These are phyloP conservation scores for Trematomus loennbergii DNA, from an alignment of 2,113 vertebrate species.

Conservation along the genomic window DNA sequence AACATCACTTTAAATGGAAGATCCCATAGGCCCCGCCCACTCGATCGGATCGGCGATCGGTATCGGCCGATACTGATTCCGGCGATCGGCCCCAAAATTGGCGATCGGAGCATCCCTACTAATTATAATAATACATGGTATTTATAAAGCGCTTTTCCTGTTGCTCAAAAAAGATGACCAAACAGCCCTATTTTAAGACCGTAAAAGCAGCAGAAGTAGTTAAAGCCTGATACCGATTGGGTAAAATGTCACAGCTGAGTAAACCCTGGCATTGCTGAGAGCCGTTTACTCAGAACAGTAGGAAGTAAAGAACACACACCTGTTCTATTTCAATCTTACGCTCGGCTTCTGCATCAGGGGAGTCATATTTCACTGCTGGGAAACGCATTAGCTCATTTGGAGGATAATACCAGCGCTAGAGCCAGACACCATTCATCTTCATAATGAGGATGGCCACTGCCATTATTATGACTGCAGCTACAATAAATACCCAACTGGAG, in stretches of 20 bases:
- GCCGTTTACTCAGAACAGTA: background rate
- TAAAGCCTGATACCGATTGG: too few relatives aligned
- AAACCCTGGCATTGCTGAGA: background rate
- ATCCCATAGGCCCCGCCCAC: too few relatives aligned
- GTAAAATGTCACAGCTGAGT: background rate
- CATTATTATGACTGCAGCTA: slow-evolving; percentile 1
- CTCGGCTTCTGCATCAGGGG: background rate
- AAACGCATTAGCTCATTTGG: slow-evolving; percentile 12
- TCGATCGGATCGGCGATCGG: too few relatives aligned
- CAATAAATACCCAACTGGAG: slow-evolving; percentile 9
- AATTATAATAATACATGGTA: background rate
- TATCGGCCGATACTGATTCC: too few relatives aligned
- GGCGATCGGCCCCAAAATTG: too few relatives aligned
- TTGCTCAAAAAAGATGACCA: background rate
- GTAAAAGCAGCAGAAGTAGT: too few relatives aligned
- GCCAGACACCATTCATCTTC: slow-evolving; percentile 14
- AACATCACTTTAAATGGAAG: too few relatives aligned
- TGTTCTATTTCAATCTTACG: background rate
- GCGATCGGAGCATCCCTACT: too few relatives aligned
- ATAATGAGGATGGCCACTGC: slow-evolving; percentile 11
- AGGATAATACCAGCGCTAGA: slow-evolving; percentile 3
- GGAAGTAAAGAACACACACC: background rate
- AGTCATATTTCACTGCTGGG: slow-evolving; percentile 1
- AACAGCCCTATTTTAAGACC: background rate
- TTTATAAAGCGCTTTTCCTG: background rate